Evolutionary conservation across 2,888 invertebrate genomes (phyloP), one percentile per base, ranked within the genome.

Genomic region (Synergus gifuensis): DNA sequence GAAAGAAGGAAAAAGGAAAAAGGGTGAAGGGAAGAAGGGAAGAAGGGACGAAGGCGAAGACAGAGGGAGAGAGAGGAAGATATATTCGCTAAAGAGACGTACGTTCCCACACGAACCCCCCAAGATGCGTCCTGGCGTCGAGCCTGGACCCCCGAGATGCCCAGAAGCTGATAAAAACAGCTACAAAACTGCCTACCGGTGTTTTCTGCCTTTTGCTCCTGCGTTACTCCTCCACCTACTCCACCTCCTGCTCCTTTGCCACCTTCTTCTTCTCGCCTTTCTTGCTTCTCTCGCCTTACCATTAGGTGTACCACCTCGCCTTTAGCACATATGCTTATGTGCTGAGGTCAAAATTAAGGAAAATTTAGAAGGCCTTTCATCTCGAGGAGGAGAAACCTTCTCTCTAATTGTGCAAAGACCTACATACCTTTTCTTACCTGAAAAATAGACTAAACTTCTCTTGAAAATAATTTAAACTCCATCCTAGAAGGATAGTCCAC

Each of bases 81-180:
- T 82, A 82, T 81, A 79, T 83, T 83, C 81, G 80, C 85, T 91
- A 91, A 91, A 91, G 91, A 91, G 91, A 91, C 90, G 91, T 91
- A 90, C 91, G 91, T 91, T 92, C 91, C 92, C 91, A 92, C 90
- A 91, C 89, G 89, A 91, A 89, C 92, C 92, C 89, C 91, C 92
- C 92, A 91, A 91, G 91, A 91, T 91, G 91, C 91, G 91, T 91
- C 90, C 90, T 86, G 90, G 89, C 91, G 87, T 90, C 83, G 87
- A 81, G 82, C 83, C 87, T 88, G 89, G 89, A 89, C 89, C 90
- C 88, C 87, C 89, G 83, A 87, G 91, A 92, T 92, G 90, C 91
- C 91, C 91, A 91, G 92, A 90, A 91, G 91, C 91, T 91, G 91
- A 92, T 91, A 92, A 91, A 92, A 91, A 91, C 91, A 91, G 91